A percentile compares a stretch with the other conserved stretches of the same genome.
Conservation (phyloP, 2,888 invertebrate species). For the Cerastis leucographa region DNA sequence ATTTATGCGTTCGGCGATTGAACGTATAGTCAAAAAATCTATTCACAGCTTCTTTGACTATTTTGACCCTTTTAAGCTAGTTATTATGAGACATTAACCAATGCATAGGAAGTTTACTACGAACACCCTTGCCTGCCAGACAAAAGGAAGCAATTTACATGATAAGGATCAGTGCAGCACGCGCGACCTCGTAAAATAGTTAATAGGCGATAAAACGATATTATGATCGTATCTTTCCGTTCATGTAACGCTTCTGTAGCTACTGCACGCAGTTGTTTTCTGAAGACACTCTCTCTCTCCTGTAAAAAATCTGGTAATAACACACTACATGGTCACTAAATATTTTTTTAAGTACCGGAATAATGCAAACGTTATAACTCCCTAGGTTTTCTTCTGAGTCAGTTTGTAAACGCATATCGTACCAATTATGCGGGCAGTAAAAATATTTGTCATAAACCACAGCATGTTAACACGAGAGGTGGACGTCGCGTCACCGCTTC, state of each 20-base stretch:
- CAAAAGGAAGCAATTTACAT: constrained; percentile 34
- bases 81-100: not conserved
- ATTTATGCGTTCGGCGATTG: not conserved
- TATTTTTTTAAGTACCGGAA: not conserved
- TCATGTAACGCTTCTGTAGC: not conserved
- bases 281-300: not conserved
- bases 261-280: not conserved
- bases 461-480: constrained; percentile 2
- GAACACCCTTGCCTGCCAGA: not conserved
- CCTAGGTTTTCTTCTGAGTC: not conserved
- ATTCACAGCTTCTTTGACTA: not conserved
- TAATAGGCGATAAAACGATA: constrained; percentile 46
- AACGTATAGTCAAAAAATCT: not conserved
- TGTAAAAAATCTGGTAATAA: not conserved
- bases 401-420: not conserved
- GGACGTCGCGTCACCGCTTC: not conserved
- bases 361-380: not conserved
- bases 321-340: not conserved
- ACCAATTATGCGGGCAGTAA: not conserved
- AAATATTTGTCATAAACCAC: constrained; percentile 33
- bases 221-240: not conserved
- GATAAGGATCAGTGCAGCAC: constrained; percentile 42
- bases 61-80: not conserved
- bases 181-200: constrained; percentile 40
- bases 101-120: not conserved